Evolutionary conservation across 2,113 vertebrate species (phyloP).

Genomic region (Lota lota): DNA sequence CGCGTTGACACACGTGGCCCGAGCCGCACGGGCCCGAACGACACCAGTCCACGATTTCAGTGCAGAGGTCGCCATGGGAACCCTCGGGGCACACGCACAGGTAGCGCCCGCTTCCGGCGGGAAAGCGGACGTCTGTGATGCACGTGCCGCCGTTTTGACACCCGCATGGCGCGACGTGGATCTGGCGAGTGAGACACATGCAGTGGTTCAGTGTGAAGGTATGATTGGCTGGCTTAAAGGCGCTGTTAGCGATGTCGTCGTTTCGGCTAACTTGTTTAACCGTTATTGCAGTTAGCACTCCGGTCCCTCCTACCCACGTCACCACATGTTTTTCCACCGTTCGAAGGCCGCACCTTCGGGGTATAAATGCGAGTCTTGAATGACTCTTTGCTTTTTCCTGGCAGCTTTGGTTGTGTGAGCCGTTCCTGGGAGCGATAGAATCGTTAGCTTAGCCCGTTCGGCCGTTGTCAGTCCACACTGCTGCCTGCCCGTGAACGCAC

Average conservation of each 20-base stretch:
- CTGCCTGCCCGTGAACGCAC: no score
- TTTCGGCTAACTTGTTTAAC: no score
- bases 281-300: background rate
- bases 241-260: no score
- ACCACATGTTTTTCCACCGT: no score
- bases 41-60: constrained; percentile 62
- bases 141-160: constrained; percentile 73
- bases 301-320: background rate
- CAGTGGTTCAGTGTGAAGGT: no score
- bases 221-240: no score
- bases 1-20: constrained; percentile 48
- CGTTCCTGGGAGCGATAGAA: no score
- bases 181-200: constrained; percentile 43
- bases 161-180: constrained; percentile 72
- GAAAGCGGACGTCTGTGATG: constrained; percentile 74
- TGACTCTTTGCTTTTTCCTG: no score
- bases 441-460: no score
- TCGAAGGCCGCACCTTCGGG: no score
- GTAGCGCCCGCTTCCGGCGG: constrained; percentile 77
- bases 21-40: constrained; percentile 48
- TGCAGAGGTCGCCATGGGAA: constrained; percentile 68
- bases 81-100: constrained; percentile 75
- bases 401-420: background rate
- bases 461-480: no score
- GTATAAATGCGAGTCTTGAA: no score